These are phyloP conservation scores for Pristionchus japonicus DNA, from an alignment of 2,888 invertebrate species.

Conservation along the genomic window DNA sequence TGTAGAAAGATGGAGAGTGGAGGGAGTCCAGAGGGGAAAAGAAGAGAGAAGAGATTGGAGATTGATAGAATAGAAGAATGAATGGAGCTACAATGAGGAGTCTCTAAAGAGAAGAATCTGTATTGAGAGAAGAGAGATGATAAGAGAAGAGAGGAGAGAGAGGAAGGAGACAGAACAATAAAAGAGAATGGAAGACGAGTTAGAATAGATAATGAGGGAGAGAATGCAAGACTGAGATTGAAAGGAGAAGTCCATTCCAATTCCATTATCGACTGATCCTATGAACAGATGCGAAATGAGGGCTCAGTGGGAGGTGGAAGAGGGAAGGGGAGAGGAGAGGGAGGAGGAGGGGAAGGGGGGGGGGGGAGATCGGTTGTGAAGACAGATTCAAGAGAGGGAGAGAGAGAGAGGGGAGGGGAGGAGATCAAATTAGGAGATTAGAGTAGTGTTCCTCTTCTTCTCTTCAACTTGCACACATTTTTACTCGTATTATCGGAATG, in stretches of 20 bases:
- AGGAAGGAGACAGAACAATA: slow-evolving; percentile 15
- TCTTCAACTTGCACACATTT: slow-evolving; percentile 6
- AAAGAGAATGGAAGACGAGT: background rate
- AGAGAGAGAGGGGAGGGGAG: too few relatives aligned
- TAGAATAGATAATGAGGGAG: background rate
- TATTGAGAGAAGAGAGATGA: background rate
- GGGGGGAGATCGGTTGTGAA: background rate
- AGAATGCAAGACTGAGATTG: background rate
- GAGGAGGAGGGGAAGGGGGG: background rate
- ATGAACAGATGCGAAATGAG: slow-evolving; percentile 39
- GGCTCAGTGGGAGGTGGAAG: slow-evolving; percentile 28
- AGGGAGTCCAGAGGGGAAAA: background rate
- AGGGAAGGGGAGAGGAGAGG: background rate
- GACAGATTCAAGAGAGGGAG: background rate
- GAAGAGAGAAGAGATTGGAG: slow-evolving; percentile 23
- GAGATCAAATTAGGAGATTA: slow-evolving; percentile 16
- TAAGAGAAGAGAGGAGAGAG: background rate
- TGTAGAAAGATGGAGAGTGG: slow-evolving; percentile 25
- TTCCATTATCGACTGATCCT: slow-evolving; percentile 33
- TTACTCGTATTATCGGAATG: background rate
- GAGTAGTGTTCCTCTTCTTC: background rate
- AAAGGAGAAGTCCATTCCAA: slow-evolving; percentile 1
- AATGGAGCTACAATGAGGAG: slow-evolving; percentile 8
- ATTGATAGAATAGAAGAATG: slow-evolving; percentile 21
- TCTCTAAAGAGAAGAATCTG: background rate